Base-by-base conservation (phyloP, 2,113 vertebrate genomes). In the Alouatta palliata region DNA sequence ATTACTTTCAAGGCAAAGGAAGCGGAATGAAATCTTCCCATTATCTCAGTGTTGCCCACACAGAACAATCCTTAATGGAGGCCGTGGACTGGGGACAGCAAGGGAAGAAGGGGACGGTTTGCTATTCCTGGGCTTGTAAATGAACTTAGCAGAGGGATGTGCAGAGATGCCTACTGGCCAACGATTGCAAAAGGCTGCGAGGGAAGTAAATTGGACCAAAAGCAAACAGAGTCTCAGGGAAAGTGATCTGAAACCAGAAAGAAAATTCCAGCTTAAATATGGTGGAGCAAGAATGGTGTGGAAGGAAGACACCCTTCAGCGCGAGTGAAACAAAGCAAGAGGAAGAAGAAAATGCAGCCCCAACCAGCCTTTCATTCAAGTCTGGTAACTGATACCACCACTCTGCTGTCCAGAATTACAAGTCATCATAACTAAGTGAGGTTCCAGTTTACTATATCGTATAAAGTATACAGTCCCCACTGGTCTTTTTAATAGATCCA, bases 401-500 rank as follows among this genome's bases (percentile, higher is more conserved):
- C 47, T 66, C 40, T 9, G 19, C 8, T 84, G 92, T 93, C 95
- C 58, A 54, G 93, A 94, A 92, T 90, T 76, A 81, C 71, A 64
- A 71, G 76, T 52, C 92, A 52, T 71, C 35, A 16, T 92, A 84
- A 96, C 61, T 45, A 82, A 85, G 45, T 23, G 37, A 93, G 43
- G 77, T 81, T 93, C 71, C 6, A 82, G 90, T 96, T 97, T 92
- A 96, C 64, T 16, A 21, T 30, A 8, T 16, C 8, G 17, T 81
- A 49, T 95, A 91, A 95, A 95, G 92, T 86, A 23, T 68, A 93
- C 76, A 5, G 32, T 94, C 76, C 92, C 84, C 79, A 32, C 35
- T 17, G 58, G 81, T 82, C 84, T 85, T 77, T 93, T 97, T 79
- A 96, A 97, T 54, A 47, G 92, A 58, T 56, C 87, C 90, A 95